phyloP scores from a whole-genome alignment of 1,140 invertebrate species.

The Trypoxylus dichotomus region DNA sequence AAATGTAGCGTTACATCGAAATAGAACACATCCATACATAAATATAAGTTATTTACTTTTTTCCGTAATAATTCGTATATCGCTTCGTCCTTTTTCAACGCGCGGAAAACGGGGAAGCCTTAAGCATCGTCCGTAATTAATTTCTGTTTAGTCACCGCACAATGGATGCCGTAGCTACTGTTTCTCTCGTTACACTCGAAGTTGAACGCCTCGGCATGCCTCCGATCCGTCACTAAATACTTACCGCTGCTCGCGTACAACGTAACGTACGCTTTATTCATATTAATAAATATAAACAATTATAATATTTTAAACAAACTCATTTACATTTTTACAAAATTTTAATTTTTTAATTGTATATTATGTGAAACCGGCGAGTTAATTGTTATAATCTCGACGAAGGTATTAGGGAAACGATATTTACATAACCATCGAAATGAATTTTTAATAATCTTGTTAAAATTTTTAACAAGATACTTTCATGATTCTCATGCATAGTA shows the following conservation, averaged over 20 bases:
- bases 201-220: not conserved
- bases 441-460: conserved; percentile 30
- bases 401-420: not conserved
- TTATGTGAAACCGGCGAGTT: conserved; percentile 28
- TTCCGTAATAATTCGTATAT: not conserved
- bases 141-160: conserved; percentile 20
- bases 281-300: conserved; percentile 26
- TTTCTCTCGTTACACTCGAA: not conserved
- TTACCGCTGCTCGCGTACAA: not conserved
- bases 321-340: conserved; percentile 33
- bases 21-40: not conserved
- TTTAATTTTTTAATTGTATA: conserved; percentile 32
- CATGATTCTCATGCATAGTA: not conserved
- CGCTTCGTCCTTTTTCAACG: not conserved
- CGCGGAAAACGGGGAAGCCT: not conserved
- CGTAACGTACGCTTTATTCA: not conserved
- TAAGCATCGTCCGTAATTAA: not conserved
- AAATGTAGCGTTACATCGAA: conserved; percentile 9
- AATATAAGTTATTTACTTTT: conserved; percentile 22
- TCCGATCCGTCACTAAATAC: no score
- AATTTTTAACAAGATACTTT: conserved; percentile 27
- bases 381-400: conserved; percentile 29
- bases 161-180: not conserved
- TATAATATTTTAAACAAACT: conserved; percentile 18
- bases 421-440: conserved; percentile 28